phyloP scores from a whole-genome alignment of 1,140 invertebrate genomes.

The Asobara japonica region DNA sequence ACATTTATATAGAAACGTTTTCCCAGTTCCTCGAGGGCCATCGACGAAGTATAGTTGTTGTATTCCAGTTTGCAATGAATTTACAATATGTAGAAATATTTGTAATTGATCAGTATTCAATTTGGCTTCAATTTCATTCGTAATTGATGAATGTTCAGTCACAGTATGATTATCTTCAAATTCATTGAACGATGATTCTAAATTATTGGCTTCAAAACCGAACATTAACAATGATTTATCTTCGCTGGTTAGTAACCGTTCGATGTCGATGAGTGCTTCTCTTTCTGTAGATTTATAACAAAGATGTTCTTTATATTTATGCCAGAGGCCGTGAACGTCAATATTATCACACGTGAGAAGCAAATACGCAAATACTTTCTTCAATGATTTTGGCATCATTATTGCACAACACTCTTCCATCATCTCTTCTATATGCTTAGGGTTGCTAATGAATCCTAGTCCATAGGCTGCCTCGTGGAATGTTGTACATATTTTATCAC shows the following conservation, averaged over 20 bases:
- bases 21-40: too few relatives aligned
- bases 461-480: neutral
- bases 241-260: neutral
- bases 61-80: too few relatives aligned
- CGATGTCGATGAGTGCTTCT: neutral
- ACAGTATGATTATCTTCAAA: too few relatives aligned
- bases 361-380: too few relatives aligned
- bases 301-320: neutral
- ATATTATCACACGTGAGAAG: neutral
- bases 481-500: neutral
- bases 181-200: too few relatives aligned
- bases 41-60: too few relatives aligned
- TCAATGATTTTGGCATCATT: neutral
- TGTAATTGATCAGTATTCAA: too few relatives aligned
- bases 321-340: neutral
- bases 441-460: neutral
- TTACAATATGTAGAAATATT: too few relatives aligned
- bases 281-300: neutral
- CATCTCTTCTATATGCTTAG: neutral
- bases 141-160: too few relatives aligned
- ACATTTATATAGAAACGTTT: too few relatives aligned
- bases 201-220: neutral
- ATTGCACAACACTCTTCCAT: neutral
- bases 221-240: neutral
- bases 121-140: too few relatives aligned